Percentiles rank a stretch among this genome's conserved stretches.
Conservation (phyloP, 2,113 vertebrate genomes). For the Macrotus californicus region DNA sequence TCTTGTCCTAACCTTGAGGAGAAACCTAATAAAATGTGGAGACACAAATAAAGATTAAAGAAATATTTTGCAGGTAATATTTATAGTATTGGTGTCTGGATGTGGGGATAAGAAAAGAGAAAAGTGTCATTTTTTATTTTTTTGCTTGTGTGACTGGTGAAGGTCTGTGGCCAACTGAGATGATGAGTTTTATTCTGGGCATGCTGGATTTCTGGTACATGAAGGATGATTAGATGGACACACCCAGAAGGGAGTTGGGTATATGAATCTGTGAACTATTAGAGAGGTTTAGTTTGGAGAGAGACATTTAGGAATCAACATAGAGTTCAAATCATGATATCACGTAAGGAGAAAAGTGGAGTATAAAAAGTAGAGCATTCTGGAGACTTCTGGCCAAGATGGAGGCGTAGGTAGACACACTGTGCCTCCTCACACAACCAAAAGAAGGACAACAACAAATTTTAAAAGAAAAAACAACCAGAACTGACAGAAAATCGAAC, state of each 20-base stretch:
- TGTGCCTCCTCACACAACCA: too few relatives aligned
- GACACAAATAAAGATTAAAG: neutral
- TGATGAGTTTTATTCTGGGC: neutral
- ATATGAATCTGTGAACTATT: neutral
- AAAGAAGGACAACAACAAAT: too few relatives aligned
- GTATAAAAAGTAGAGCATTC: neutral
- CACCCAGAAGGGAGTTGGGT: neutral
- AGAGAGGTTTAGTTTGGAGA: neutral
- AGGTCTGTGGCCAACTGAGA: neutral
- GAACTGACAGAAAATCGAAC: too few relatives aligned
- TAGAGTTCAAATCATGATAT: neutral
- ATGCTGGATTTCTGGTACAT: neutral
- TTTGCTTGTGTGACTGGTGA: neutral
- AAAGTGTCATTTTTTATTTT: neutral
- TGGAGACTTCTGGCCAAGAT: too few relatives aligned
- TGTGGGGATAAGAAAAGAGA: neutral
- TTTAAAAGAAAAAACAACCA: too few relatives aligned
- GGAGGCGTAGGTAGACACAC: too few relatives aligned
- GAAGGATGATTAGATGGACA: neutral
- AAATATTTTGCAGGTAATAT: neutral
- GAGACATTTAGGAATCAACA: neutral
- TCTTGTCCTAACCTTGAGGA: neutral
- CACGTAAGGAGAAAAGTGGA: neutral
- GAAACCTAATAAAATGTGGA: neutral
- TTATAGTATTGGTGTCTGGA: neutral